These are phyloP conservation scores for Venusia cambrica DNA, from an alignment of 2,888 invertebrate genomes.

Conservation along the genomic window DNA sequence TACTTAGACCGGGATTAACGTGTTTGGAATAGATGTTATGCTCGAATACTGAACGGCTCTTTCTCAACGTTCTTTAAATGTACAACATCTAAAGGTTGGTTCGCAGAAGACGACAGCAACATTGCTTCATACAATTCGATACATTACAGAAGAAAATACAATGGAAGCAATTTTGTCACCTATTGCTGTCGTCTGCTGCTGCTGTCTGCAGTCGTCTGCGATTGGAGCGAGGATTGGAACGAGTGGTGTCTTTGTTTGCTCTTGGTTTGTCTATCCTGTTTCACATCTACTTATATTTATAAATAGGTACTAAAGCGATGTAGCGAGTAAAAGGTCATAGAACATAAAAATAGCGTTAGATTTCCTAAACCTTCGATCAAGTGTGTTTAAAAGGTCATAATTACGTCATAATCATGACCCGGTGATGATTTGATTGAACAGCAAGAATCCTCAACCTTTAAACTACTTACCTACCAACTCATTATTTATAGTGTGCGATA, in stretches of 20 bases:
- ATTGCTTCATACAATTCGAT: too few relatives aligned
- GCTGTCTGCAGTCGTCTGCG: too few relatives aligned
- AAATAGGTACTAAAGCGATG: conserved; percentile 8
- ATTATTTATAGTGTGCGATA: conserved; percentile 40
- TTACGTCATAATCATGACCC: conserved; percentile 59
- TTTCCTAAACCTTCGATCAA: conserved; percentile 34
- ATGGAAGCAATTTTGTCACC: too few relatives aligned
- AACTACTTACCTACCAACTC: conserved; percentile 51
- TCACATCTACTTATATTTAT: conserved; percentile 7
- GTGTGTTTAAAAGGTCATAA: conserved; percentile 46
- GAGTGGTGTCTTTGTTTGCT: conserved; percentile 19
- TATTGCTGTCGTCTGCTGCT: too few relatives aligned
- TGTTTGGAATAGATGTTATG: conserved; percentile 15
- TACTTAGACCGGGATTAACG: conserved; percentile 14
- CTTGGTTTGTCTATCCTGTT: conserved; percentile 13
- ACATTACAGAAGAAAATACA: too few relatives aligned
- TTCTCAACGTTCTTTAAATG: too few relatives aligned
- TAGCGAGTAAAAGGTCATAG: conserved; percentile 15
- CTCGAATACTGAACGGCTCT: conserved; percentile 3
- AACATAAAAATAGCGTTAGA: conserved; percentile 18
- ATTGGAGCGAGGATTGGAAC: too few relatives aligned
- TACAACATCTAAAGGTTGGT: too few relatives aligned
- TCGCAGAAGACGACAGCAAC: too few relatives aligned
- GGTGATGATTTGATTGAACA: conserved; percentile 21
- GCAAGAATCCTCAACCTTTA: conserved; percentile 68